These are phyloP conservation scores for Irena cyanogastra DNA, from an alignment of 2,113 vertebrate species.

Conservation along the genomic window DNA sequence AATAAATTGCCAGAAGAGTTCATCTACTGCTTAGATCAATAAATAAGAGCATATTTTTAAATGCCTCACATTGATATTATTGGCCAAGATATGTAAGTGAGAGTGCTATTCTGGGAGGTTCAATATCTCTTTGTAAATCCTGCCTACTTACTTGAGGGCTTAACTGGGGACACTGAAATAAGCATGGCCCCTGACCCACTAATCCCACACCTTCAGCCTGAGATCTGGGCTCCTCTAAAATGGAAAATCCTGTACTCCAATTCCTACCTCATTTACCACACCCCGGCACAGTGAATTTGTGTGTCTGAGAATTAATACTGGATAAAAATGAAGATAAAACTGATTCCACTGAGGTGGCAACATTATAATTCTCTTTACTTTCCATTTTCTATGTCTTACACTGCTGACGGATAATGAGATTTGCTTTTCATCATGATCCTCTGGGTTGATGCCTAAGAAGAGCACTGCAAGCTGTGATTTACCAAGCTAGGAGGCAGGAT, in stretches of 20 bases:
- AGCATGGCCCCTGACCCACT: not conserved
- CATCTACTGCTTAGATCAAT: not conserved
- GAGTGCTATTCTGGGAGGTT: not conserved
- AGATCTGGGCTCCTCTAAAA: not conserved
- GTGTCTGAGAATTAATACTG: not conserved
- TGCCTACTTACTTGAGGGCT: not conserved
- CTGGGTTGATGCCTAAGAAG: not conserved
- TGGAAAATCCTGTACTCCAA: not conserved
- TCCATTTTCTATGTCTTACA: not conserved
- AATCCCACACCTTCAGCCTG: not conserved
- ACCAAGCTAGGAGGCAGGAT: not conserved
- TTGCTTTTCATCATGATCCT: conserved; percentile 24
- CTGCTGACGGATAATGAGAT: not conserved
- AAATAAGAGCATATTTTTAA: not conserved
- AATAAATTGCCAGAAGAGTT: not conserved
- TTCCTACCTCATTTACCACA: not conserved
- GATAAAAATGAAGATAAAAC: not conserved
- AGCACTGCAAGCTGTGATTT: not conserved
- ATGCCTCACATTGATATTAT: not conserved
- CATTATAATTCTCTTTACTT: not conserved
- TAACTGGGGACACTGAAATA: not conserved
- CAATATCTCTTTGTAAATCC: not conserved
- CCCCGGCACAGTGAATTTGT: fast-evolving
- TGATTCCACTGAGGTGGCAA: not conserved
- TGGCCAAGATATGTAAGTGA: not conserved